A percentile compares a stretch with the other conserved stretches of the same genome.
These are phyloP conservation scores for Apistogramma diplotaenia DNA, from an alignment of 2,113 vertebrate species.

Conservation along the genomic window DNA sequence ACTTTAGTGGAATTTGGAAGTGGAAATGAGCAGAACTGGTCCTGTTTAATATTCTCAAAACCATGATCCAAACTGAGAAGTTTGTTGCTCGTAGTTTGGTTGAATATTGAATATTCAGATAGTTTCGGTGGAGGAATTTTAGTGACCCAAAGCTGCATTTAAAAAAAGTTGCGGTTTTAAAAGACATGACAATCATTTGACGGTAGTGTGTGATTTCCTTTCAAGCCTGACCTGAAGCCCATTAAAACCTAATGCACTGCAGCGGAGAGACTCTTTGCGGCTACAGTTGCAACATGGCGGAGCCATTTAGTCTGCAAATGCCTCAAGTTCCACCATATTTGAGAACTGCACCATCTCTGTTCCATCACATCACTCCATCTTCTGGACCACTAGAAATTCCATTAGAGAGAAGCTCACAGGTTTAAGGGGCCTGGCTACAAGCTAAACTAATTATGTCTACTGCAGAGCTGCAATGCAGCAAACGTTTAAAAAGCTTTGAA, in stretches of 20 bases:
- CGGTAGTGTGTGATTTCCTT: neutral
- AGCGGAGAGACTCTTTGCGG: neutral
- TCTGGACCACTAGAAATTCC: neutral
- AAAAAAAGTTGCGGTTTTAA: accelerated
- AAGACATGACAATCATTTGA: neutral
- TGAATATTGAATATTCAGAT: neutral
- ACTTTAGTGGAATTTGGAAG: neutral
- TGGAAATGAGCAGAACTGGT: neutral
- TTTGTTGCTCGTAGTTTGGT: no score
- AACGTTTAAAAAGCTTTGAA: neutral
- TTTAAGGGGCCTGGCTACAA: neutral
- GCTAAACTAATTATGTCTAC: slow-evolving; percentile 7
- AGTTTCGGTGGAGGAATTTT: no score
- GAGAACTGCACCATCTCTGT: neutral
- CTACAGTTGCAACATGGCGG: neutral
- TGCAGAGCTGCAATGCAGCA: neutral
- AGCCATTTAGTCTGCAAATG: slow-evolving; percentile 35
- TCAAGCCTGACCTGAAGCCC: accelerated
- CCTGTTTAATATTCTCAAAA: neutral
- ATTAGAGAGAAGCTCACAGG: neutral
- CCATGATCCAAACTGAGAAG: neutral
- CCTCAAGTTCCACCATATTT: neutral
- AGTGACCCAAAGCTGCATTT: no score
- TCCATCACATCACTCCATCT: neutral
- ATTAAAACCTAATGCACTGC: neutral